Conservation (phyloP, 2,113 vertebrate genomes). For the Holacanthus passer region DNA sequence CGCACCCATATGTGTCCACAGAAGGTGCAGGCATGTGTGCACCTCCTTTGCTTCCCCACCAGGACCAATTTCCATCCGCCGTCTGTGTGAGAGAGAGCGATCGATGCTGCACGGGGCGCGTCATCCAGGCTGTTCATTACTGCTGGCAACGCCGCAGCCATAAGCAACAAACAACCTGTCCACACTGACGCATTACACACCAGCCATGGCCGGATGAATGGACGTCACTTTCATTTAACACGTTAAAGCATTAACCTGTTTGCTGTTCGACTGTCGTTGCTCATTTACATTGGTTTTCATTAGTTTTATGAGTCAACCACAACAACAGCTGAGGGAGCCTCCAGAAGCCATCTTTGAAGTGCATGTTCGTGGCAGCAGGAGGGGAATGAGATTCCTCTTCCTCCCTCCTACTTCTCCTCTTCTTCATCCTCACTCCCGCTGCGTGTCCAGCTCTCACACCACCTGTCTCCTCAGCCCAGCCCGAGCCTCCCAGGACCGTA, state of each 20-base stretch:
- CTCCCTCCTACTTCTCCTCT: conserved; percentile 41
- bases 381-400: conserved; percentile 62
- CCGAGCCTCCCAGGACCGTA: conserved; percentile 14
- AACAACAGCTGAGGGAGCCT: conserved; percentile 50
- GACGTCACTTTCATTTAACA: conserved; percentile 32
- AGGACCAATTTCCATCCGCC: conserved; percentile 76
- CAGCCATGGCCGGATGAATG: not conserved
- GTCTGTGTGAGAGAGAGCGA: conserved; percentile 71
- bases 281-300: conserved; percentile 40
- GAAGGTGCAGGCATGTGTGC: conserved; percentile 76
- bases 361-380: conserved; percentile 66
- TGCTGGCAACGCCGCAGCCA: conserved; percentile 55
- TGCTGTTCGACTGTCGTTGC: not conserved
- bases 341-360: conserved; percentile 61
- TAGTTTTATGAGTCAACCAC: conserved; percentile 29
- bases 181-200: conserved; percentile 53
- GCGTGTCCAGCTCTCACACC: conserved; percentile 59
- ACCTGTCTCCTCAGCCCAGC: conserved; percentile 65
- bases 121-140: conserved; percentile 76
- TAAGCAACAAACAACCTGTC: conserved; percentile 65
- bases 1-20: conserved; percentile 76
- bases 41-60: conserved; percentile 63
- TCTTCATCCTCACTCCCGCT: conserved; percentile 68
- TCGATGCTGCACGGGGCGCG: conserved; percentile 64
- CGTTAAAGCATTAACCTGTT: conserved; percentile 11